Evolutionary conservation across 2,113 vertebrate genomes (phyloP), one percentile per base, ranked within the genome.

Genomic region (Jacana jacana): DNA sequence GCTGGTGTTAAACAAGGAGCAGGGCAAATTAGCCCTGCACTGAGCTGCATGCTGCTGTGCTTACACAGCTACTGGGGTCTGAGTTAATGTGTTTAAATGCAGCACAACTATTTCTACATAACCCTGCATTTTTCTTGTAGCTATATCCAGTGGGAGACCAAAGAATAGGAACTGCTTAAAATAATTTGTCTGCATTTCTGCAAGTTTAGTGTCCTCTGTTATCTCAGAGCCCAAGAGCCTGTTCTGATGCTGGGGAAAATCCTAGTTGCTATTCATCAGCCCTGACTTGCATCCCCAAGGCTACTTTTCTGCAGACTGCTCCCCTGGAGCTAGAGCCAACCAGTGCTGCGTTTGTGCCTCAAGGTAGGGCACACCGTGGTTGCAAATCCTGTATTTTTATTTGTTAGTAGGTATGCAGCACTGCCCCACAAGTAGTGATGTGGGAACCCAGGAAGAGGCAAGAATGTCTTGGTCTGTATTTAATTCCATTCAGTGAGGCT

Each of bases 1-100:
- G 69, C 86, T 91, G 91, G 46, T 35, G 2, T 94, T 94, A 91
- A 93, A 91, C 92, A 95, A 95, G 85, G 88, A 91, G 57, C 86
- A 89, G 87, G 86, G 75, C 79, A 93, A 83, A 93, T 91, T 63
- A 93, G 60, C 25, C 55, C 91, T 94, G 68, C 46, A 28, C 81
- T 46, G 64, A 86, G 76, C 80, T 86, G 88, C 72, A 17, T 83
- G 92, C 72, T 92, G 83, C 83, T 81, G 72, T 71, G 72, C 76
- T 92, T 86, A 71, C 76, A 75, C 42, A 86, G 71, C 71, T 83
- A 78, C 76, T 58, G n/a, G n/a, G 79, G 72, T 42, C 54, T 35
- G 35, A 91, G 72, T 83, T 75, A 88, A 88, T 55, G 30, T 92
- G 79, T 90, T 87, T 66, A 81, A 92, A 86, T 86, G 76, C 80